phyloP scores from a whole-genome alignment of 2,888 invertebrate genomes.

The Masnerella sp. region DNA sequence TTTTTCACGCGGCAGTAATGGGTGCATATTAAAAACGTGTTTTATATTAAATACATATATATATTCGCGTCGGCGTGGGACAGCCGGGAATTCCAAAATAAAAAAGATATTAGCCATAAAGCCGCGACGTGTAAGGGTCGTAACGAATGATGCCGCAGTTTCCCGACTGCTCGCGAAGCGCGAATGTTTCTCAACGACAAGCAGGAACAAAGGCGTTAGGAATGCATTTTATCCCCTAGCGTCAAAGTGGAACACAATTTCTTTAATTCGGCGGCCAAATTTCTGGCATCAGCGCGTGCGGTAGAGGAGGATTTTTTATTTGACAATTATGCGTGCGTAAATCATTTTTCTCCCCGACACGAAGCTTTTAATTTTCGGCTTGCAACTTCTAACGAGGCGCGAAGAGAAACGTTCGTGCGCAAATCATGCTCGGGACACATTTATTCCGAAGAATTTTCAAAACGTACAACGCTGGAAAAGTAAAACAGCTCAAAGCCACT shows the following conservation, averaged over 20 bases:
- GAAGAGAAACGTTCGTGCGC: too few species aligned
- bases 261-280: slow-evolving; percentile 40
- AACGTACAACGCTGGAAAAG: too few species aligned
- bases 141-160: slow-evolving; percentile 51
- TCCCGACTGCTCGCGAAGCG: slow-evolving; percentile 30
- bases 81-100: slow-evolving; percentile 49
- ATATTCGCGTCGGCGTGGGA: slow-evolving; percentile 30
- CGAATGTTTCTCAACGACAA: slow-evolving; percentile 38
- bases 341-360: too few species aligned
- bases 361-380: too few species aligned
- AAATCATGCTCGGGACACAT: too few species aligned
- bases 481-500: too few species aligned
- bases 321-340: slow-evolving; percentile 14
- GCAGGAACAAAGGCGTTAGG: slow-evolving; percentile 55
- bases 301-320: background rate
- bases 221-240: slow-evolving; percentile 50
- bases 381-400: too few species aligned
- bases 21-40: slow-evolving; percentile 58
- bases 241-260: slow-evolving; percentile 33
- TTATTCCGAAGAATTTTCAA: too few species aligned
- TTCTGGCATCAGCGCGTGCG: slow-evolving; percentile 5
- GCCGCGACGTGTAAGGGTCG: slow-evolving; percentile 53
- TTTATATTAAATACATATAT: slow-evolving; percentile 52
- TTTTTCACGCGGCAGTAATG: slow-evolving; percentile 48
- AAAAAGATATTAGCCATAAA: slow-evolving; percentile 59